These are phyloP conservation scores for Pachyseris speciosa DNA, from an alignment of 64 coral and sea anemone species.

Conservation along the genomic window DNA sequence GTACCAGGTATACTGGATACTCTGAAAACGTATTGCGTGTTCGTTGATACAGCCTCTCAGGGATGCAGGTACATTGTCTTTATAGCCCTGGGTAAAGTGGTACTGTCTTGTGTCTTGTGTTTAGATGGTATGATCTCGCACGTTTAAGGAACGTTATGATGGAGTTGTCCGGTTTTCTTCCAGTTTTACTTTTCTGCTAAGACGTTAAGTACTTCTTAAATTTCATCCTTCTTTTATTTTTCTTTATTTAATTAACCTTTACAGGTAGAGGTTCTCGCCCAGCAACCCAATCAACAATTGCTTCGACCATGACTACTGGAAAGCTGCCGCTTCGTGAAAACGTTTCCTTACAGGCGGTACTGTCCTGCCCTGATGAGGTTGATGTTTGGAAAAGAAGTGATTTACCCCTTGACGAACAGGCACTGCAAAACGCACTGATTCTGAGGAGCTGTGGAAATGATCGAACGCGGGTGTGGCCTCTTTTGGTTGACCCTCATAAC, in stretches of 20 bases:
- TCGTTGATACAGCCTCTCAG: too few relatives aligned
- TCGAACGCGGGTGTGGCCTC: constrained; percentile 78
- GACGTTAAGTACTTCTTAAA: too few relatives aligned
- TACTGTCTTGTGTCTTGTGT: too few relatives aligned
- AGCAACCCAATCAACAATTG: neutral
- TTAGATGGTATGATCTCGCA: too few relatives aligned
- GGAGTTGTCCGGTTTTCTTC: too few relatives aligned
- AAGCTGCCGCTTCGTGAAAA: constrained; percentile 63
- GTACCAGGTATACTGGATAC: too few relatives aligned
- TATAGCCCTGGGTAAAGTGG: too few relatives aligned
- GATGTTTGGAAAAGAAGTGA: constrained; percentile 79
- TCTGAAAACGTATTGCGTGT: too few relatives aligned
- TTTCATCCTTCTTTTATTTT: too few relatives aligned
- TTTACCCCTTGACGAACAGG: constrained; percentile 70
- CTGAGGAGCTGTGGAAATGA: constrained; percentile 72
- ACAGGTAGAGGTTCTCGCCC: neutral
- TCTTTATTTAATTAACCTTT: neutral
- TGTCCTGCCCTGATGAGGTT: constrained; percentile 77
- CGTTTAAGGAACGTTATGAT: too few relatives aligned
- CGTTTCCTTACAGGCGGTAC: constrained; percentile 69
- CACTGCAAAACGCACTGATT: constrained; percentile 89
- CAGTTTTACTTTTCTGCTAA: too few relatives aligned
- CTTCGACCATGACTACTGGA: neutral
- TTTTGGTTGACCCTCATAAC: constrained; percentile 85
- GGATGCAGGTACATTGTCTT: too few relatives aligned